Evolutionary conservation across 2,113 vertebrate genomes (phyloP), one percentile per base, ranked within the genome.

Genomic region (Potamarius usumacintae): DNA sequence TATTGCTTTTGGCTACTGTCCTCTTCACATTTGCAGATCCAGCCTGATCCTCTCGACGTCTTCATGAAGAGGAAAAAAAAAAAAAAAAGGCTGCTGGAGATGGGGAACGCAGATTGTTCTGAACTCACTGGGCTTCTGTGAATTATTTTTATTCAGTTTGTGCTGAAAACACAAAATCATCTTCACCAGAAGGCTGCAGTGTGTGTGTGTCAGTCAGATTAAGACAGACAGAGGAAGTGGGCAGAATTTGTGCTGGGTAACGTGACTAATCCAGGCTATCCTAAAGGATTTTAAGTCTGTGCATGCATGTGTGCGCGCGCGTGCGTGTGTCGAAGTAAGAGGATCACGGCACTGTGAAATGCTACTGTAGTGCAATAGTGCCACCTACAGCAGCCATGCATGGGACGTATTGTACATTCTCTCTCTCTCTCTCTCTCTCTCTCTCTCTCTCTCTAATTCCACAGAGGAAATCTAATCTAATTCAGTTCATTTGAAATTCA

Each of bases 311-410:
- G 82, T 81, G 34, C 84, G 67, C 84, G 90, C 69, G 71, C 74
- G 82, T 77, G 42, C 82, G 58, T 85, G 89, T 77, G 90, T 77
- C 67, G 67, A 80, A 71, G 42, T 85, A 62, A 84, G 90, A 91
- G 83, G 62, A 74, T 84, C 55, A 77, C 30, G 15, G 42, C 20
- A 17, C 12, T 50, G 55, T n/a, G 50, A 48, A 63, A 62, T 25
- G 5, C 48, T 65, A 82, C 25, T 67, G 77, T 81, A 86, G 92
- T 90, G 90, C 93, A 93, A 94, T 90, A 89, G 88, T 91, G 92
- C 94, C 94, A 92, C 92, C 95, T 93, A 90, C 85, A 78, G 94
- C 52, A 82, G 67, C 34, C 7, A 82, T 50, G 58, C 0, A 57
- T 57, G 27, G 27, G n/a, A 63, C 18, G 81, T 52, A 18, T 17